These are phyloP conservation scores for Sus cebifrons DNA, from an alignment of 2,797 vertebrate genomes.

Conservation along the genomic window DNA sequence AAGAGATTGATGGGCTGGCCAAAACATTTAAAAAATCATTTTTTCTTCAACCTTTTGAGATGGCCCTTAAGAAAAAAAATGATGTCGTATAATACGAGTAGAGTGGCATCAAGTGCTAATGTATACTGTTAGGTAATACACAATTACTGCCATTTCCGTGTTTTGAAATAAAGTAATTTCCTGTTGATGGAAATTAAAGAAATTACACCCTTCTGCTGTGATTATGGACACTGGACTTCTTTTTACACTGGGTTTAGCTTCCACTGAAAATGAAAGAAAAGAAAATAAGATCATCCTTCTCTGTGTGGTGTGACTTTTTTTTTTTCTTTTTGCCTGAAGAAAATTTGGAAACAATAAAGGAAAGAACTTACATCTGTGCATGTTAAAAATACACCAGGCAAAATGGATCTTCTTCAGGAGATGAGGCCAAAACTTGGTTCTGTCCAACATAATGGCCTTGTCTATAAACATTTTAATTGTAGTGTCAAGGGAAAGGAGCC, in stretches of 20 bases:
- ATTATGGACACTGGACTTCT: not conserved
- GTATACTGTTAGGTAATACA: not conserved
- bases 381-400: constrained; percentile 37
- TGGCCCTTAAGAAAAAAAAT: not conserved
- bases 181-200: constrained; percentile 34
- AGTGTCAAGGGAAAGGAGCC: constrained; percentile 6
- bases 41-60: not conserved
- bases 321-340: not conserved
- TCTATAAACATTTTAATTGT: not conserved
- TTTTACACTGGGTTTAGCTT: constrained; percentile 57
- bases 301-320: not conserved
- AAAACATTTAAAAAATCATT: not conserved
- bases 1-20: not conserved
- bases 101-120: not conserved
- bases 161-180: constrained; percentile 63
- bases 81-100: not conserved
- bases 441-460: not conserved
- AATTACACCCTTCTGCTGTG: constrained; percentile 9
- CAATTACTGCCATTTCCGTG: not conserved
- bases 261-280: constrained; percentile 28
- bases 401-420: not conserved
- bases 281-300: constrained; percentile 41
- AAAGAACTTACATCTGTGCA: not conserved
- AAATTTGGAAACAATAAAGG: not conserved
- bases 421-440: constrained; percentile 22